Base-by-base conservation (phyloP, 2,797 vertebrate genomes). In the Poeciliopsis presidionis region DNA sequence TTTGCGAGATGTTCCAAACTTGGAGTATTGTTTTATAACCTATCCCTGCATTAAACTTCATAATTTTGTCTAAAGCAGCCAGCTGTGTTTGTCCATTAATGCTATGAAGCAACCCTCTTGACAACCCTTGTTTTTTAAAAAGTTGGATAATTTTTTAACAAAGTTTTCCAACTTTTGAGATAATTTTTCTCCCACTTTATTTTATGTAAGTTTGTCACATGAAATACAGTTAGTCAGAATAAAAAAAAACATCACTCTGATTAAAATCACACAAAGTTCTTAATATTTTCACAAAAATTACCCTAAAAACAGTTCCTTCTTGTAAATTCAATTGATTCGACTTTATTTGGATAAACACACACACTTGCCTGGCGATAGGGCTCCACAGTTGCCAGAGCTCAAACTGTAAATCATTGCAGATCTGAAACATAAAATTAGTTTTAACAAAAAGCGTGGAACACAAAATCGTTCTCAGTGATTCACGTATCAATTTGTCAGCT, bases 401-500 rank as follows among this genome's bases (percentile, higher is more conserved):
- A 51, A 51, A 22, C 28, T 59, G 55, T 13, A 59, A 12, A 28
- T 59, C n/a, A 59, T 5, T 28, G 28, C 28, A 30, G 57, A 28
- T 59, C 12, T 30, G 28, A 59, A 30, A 59, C 28, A 14, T 28
- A 30, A 30, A 30, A 59, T 14, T 30, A 13, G 57, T 30, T 59
- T 55, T n/a, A 55, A 55, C 8, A 59, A 59, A 59, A 59, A 59
- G 18, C 7, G 49, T 51, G 49, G 20, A 51, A 57, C 53, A 28
- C 25, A 57, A 57, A 57, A 57, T 57, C 25, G 28, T 57, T n/a
- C 25, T 57, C 11, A 28, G 1, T 11, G 25, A 25, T 53, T 55
- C 78, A 51, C 49, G 2, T 53, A 55, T 73, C 73, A 25, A 75
- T 82, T 78, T 82, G 78, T 82, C 41, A 77, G 8, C 65, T 47